Evolutionary conservation across 2,113 vertebrate genomes (phyloP), one percentile per base, ranked within the genome.

Genomic region (Grus americana): DNA sequence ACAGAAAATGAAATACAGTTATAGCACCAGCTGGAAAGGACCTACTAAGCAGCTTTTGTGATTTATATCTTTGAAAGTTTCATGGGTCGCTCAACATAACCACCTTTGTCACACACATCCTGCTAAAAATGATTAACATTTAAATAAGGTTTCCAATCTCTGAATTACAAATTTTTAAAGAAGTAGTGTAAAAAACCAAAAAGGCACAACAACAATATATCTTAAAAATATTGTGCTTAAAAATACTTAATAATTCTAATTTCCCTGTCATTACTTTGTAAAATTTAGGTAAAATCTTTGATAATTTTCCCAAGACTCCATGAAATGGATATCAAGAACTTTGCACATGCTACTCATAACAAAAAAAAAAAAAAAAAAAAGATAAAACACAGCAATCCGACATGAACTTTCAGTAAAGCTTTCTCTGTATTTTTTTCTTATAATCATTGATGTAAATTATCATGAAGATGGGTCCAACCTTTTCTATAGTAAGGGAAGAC

Each of bases 51-150:
- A 79, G 91, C 36, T 74, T 57, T 13, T 17, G 65, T 73, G 65
- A 95, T 91, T 81, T 86, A 50, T 57, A 44, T 62, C 65, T 82
- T 29, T 32, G 63, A 49, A 93, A 87, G 81, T 57, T 90, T 75
- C 83, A 50, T 6, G 29, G 86, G 88, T 91, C 83, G 71, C 68
- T 86, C 83, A 93, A 5, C 34, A 72, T 62, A 90, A 88, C 75
- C 83, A 95, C 71, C 79, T 61, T 73, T 78, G 80, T 78, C 74
- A 79, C 74, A 92, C 58, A 67, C 73, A 95, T 85, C 57, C 86
- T 91, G 84, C 76, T 85, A 79, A 81, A 97, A 96, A 93, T 58
- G 26, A 75, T 90, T 95, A 82, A 40, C 66, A 90, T 72, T 90
- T 87, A 92, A 96, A 87, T 49, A 36, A 79, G 49, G 49, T 79